phyloP scores from a whole-genome alignment of 2,113 vertebrate genomes.

The Bothrops jararaca region DNA sequence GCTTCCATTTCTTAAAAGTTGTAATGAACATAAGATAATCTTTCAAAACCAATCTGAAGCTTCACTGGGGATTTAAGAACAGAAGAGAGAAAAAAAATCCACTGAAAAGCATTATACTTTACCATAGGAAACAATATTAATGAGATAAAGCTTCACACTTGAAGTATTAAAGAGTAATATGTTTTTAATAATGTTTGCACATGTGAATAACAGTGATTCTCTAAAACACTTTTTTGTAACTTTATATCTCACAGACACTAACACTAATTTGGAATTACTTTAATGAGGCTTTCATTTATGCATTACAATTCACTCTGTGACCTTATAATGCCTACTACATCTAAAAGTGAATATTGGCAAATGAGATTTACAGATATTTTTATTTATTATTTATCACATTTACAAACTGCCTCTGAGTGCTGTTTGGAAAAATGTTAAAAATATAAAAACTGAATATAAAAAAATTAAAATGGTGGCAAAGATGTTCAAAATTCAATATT shows the following conservation, averaged over 20 bases:
- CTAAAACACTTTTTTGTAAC: not conserved
- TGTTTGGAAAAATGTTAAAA: not conserved
- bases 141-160: conserved; percentile 11
- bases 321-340: not conserved
- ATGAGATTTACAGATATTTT: not conserved
- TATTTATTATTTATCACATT: not conserved
- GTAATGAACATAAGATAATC: not conserved
- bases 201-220: conserved; percentile 1
- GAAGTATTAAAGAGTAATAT: not conserved
- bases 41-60: not conserved
- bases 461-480: not conserved
- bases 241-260: not conserved
- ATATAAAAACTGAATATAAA: not conserved
- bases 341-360: not conserved
- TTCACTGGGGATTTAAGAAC: not conserved
- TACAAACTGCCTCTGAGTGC: not conserved
- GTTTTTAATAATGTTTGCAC: conserved; percentile 4
- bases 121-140: conserved; percentile 7
- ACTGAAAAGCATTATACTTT: not conserved
- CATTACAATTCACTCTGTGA: not conserved
- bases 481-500: not conserved
- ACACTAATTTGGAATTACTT: not conserved
- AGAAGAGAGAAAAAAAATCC: not conserved
- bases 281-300: not conserved
- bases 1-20: not conserved